These are phyloP conservation scores for Drosophila ustulata DNA, from an alignment of 2,888 invertebrate species.

Conservation along the genomic window DNA sequence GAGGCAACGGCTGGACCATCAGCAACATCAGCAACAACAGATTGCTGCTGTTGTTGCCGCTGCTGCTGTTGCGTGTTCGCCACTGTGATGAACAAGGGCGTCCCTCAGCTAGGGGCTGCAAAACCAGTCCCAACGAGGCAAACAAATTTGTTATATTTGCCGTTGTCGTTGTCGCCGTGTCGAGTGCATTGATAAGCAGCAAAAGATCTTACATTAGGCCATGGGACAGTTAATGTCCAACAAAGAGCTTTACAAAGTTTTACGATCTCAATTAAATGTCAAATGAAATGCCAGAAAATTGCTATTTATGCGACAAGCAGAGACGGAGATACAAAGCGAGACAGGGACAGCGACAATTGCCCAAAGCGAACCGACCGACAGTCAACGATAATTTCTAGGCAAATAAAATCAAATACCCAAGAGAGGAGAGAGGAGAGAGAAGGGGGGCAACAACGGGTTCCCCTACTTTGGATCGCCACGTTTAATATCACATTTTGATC, in stretches of 20 bases:
- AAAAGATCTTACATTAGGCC: conserved; percentile 74
- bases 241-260: conserved; percentile 78
- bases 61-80: conserved; percentile 53
- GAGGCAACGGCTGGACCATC: conserved; percentile 44
- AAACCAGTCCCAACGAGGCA: conserved; percentile 32
- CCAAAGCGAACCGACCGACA: conserved; percentile 51
- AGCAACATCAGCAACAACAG: conserved; percentile 42
- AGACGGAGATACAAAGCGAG: conserved; percentile 7
- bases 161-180: background rate
- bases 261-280: conserved; percentile 82
- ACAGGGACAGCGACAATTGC: conserved; percentile 31
- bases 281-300: conserved; percentile 81
- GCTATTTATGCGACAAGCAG: conserved; percentile 76
- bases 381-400: conserved; percentile 71
- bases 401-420: conserved; percentile 76
- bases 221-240: conserved; percentile 63
- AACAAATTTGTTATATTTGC: conserved; percentile 50
- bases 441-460: conserved; percentile 22
- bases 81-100: conserved; percentile 64
- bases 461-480: conserved; percentile 62
- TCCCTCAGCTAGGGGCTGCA: conserved; percentile 18
- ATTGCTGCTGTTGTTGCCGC: conserved; percentile 29
- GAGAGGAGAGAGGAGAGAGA: background rate
- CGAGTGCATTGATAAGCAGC: conserved; percentile 68
- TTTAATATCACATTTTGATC: conserved; percentile 82